Conservation (phyloP, 2,888 invertebrate genomes). For the Harpalus rufipes region DNA sequence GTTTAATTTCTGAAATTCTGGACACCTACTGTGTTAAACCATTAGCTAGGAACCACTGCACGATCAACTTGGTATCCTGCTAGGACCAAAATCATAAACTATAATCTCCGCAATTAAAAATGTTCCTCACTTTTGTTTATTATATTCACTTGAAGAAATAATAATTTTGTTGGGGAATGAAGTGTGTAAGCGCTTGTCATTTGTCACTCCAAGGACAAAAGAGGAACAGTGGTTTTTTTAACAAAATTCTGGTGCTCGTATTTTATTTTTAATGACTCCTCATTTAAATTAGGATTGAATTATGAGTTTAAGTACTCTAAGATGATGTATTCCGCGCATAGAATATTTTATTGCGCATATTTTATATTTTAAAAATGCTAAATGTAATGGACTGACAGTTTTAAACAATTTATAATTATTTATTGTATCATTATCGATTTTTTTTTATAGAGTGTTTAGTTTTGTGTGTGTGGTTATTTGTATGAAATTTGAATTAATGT, state of each 20-base stretch:
- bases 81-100: slow-evolving; percentile 56
- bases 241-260: slow-evolving; percentile 40
- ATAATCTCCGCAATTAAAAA: slow-evolving; percentile 61
- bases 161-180: slow-evolving; percentile 48
- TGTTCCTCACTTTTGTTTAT: slow-evolving; percentile 59
- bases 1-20: slow-evolving; percentile 66
- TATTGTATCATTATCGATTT: slow-evolving; percentile 54
- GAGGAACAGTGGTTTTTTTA: background rate
- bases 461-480: slow-evolving; percentile 28
- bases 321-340: slow-evolving; percentile 44
- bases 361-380: slow-evolving; percentile 44
- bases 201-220: slow-evolving; percentile 45
- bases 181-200: slow-evolving; percentile 35
- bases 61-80: slow-evolving; percentile 46
- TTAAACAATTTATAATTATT: slow-evolving; percentile 50
- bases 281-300: slow-evolving; percentile 63
- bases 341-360: slow-evolving; percentile 51
- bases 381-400: slow-evolving; percentile 48
- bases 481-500: slow-evolving; percentile 50
- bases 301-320: slow-evolving; percentile 59
- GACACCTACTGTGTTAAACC: slow-evolving; percentile 65
- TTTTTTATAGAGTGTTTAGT: slow-evolving; percentile 20
- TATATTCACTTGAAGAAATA: slow-evolving; percentile 51
- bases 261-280: slow-evolving; percentile 58
- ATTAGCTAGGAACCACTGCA: slow-evolving; percentile 54